Evolutionary conservation across 2,888 invertebrate species (phyloP).

Genomic region (Conomelus anceps): DNA sequence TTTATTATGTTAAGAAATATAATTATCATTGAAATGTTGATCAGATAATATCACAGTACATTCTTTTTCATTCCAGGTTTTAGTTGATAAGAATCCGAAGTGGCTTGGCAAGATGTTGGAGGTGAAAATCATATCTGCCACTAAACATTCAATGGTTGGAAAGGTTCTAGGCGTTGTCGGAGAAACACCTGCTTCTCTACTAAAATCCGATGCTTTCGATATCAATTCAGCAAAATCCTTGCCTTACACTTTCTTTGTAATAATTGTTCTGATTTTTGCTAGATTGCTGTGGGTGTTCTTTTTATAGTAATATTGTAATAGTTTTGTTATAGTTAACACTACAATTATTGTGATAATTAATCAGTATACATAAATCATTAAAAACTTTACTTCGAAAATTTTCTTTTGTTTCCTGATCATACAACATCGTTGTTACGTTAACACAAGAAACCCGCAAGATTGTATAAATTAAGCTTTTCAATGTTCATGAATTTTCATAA

Average conservation of each 20-base stretch:
- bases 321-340: too few relatives aligned
- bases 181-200: not conserved
- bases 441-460: too few relatives aligned
- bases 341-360: not conserved
- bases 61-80: slow-evolving; percentile 45
- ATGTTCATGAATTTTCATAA: too few relatives aligned
- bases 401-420: not conserved
- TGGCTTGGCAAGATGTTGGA: slow-evolving; percentile 76
- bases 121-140: slow-evolving; percentile 62
- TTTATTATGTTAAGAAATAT: too few relatives aligned
- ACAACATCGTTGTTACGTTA: too few relatives aligned
- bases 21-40: not conserved
- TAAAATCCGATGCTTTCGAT: not conserved
- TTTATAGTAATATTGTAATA: not conserved
- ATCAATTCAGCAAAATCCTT: not conserved
- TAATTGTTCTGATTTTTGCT: slow-evolving; percentile 39
- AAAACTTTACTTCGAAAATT: not conserved
- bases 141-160: slow-evolving; percentile 74
- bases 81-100: slow-evolving; percentile 69
- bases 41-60: not conserved
- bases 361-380: not conserved
- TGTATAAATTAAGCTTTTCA: too few relatives aligned
- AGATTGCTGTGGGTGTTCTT: slow-evolving; percentile 41
- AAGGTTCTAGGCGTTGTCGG: slow-evolving; percentile 46
- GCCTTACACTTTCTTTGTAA: slow-evolving; percentile 39